These are phyloP conservation scores for Agelastica alni DNA, from an alignment of 2,888 invertebrate genomes.

Conservation along the genomic window DNA sequence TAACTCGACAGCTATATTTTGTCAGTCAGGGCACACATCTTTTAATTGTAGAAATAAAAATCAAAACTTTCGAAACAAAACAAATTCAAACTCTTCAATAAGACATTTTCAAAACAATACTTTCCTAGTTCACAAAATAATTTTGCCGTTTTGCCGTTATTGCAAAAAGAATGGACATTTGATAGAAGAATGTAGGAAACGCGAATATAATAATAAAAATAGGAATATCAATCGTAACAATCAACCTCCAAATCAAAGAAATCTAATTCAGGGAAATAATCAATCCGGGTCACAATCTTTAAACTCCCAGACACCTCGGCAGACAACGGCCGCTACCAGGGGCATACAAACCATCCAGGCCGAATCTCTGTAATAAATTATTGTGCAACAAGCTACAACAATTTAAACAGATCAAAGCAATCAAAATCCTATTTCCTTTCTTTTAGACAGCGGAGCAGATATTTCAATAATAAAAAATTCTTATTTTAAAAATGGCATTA, in stretches of 20 bases:
- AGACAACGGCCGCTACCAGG: conserved; percentile 17
- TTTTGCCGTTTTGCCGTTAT: too few species aligned
- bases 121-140: conserved; percentile 13
- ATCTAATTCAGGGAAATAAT: neutral
- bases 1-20: conserved; percentile 10
- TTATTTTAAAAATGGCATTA: too few species aligned
- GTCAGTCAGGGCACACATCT: conserved; percentile 23
- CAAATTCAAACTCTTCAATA: conserved; percentile 1
- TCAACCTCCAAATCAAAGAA: neutral
- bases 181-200: conserved; percentile 32
- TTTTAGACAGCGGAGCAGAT: too few species aligned
- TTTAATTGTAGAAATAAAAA: conserved; percentile 21
- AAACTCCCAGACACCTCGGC: conserved; percentile 16
- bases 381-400: too few species aligned
- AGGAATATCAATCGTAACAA: conserved; percentile 3
- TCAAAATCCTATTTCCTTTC: too few species aligned
- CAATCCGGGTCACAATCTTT: neutral
- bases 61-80: conserved; percentile 8
- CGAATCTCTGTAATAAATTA: conserved; percentile 27
- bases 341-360: conserved; percentile 11
- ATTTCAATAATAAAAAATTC: too few species aligned
- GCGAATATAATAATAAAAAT: conserved; percentile 29
- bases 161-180: conserved; percentile 33
- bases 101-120: neutral
- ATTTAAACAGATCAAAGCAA: too few species aligned